Conservation (phyloP, 2,797 vertebrate genomes). For the Bovichtus diacanthus region DNA sequence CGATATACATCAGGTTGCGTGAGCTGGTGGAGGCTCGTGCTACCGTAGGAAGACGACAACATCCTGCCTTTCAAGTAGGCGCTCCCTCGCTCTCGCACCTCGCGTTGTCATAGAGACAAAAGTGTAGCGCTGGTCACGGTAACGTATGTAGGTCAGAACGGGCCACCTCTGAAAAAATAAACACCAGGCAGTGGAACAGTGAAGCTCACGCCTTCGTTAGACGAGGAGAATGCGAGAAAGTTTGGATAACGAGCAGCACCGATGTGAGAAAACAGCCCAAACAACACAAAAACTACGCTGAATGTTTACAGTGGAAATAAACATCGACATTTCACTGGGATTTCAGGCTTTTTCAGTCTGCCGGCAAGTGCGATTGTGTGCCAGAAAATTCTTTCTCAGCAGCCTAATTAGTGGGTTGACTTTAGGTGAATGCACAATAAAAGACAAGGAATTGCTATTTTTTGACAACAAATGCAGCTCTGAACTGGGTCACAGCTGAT, state of each 20-base stretch:
- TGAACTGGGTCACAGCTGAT: constrained; percentile 58
- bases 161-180: constrained; percentile 64
- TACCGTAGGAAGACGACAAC: constrained; percentile 48
- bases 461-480: constrained; percentile 18
- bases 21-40: constrained; percentile 47
- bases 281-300: constrained; percentile 17
- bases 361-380: background rate
- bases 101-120: constrained; percentile 83
- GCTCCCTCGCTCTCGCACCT: constrained; percentile 59
- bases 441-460: constrained; percentile 25
- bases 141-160: constrained; percentile 79
- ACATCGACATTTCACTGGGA: constrained; percentile 32
- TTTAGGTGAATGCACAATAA: constrained; percentile 41
- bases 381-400: constrained; percentile 19
- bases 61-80: constrained; percentile 57
- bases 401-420: constrained; percentile 48
- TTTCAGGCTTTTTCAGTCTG: constrained; percentile 7
- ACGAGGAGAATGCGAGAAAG: constrained; percentile 28
- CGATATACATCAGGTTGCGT: constrained; percentile 53
- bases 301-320: constrained; percentile 41
- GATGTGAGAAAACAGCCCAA: constrained; percentile 22
- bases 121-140: constrained; percentile 73
- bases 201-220: constrained; percentile 27
- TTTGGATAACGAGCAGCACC: constrained; percentile 47
- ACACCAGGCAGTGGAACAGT: constrained; percentile 35